Evolutionary conservation across 2,113 vertebrate species (phyloP), one percentile per base, ranked within the genome.

Genomic region (Chamaea fasciata): DNA sequence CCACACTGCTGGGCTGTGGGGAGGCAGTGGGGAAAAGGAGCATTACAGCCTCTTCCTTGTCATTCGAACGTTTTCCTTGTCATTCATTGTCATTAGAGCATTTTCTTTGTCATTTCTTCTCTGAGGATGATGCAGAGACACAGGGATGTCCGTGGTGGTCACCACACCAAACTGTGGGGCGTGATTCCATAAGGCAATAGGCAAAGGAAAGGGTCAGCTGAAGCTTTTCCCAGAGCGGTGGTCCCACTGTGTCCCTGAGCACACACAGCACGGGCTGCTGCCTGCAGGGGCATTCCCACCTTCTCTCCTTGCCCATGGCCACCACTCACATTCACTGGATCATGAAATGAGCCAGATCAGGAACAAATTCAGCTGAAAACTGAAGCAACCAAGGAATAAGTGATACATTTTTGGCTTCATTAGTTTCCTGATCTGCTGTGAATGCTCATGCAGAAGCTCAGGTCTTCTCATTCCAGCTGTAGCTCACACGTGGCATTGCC

Each of bases 321-420:
- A 55, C 75, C 79, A n/a, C 59, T 86, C 33, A 14, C 63, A 44
- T 65, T 50, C 35, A 31, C 49, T 90, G 83, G 83, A 47, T 90
- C 76, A 77, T 77, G 16, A 92, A 96, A 96, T 93, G 89, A 93
- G 60, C 71, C 76, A 81, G 55, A 90, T 88, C 80, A 70, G 42
- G 76, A 93, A 18, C 47, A 93, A 96, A 94, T 90, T 86, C 92
- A 86, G 64, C 76, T 92, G 92, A 92, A 97, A 96, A 89, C 68
- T 67, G 95, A 83, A 93, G 90, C 55, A 70, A 59, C 71, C 68
- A 89, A 67, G 70, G 78, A 93, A 92, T 92, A 92, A 94, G 83
- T 83, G 79, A 68, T 93, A 92, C 39, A 89, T 93, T 94, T 95
- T 93, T 52, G 42, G 64, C 83, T 95, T 95, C 83, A 50, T 95